Percentiles rank a stretch among this genome's conserved stretches.
phyloP scores from a whole-genome alignment of 2,888 invertebrate genomes.

The Caenorhabditis macrosperma region DNA sequence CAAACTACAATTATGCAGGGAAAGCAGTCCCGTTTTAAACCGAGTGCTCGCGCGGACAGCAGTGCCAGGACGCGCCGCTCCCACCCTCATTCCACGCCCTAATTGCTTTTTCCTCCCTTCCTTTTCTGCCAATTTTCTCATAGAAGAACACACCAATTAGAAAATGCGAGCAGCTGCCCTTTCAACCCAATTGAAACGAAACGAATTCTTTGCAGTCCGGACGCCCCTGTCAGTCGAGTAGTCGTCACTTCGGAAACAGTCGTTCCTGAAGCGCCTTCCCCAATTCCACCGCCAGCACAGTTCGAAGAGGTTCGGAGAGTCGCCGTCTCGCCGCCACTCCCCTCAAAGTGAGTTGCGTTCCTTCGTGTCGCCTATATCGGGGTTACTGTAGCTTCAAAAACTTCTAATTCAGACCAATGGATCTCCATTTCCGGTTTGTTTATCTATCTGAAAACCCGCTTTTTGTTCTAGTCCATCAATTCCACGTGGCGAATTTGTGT shows the following conservation, averaged over 20 bases:
- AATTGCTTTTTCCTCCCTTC: neutral
- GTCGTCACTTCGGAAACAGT: constrained; percentile 67
- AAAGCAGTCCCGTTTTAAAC: too few species aligned
- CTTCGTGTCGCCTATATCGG: too few species aligned
- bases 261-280: constrained; percentile 61
- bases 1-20: neutral
- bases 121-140: neutral
- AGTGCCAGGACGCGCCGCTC: neutral
- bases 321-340: constrained; percentile 61
- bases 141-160: constrained; percentile 10
- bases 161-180: neutral
- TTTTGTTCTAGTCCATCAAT: neutral
- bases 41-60: too few species aligned
- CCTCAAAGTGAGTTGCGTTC: constrained; percentile 64
- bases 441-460: constrained; percentile 6
- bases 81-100: neutral
- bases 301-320: constrained; percentile 66
- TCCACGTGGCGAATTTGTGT: constrained; percentile 18
- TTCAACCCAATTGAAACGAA: neutral
- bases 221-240: constrained; percentile 69
- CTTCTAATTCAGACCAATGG: constrained; percentile 42
- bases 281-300: constrained; percentile 70
- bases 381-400: too few species aligned
- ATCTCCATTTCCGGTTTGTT: constrained; percentile 53
- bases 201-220: constrained; percentile 63